Conservation (phyloP, 1,140 invertebrate species). For the Neuroterus valhalla region DNA sequence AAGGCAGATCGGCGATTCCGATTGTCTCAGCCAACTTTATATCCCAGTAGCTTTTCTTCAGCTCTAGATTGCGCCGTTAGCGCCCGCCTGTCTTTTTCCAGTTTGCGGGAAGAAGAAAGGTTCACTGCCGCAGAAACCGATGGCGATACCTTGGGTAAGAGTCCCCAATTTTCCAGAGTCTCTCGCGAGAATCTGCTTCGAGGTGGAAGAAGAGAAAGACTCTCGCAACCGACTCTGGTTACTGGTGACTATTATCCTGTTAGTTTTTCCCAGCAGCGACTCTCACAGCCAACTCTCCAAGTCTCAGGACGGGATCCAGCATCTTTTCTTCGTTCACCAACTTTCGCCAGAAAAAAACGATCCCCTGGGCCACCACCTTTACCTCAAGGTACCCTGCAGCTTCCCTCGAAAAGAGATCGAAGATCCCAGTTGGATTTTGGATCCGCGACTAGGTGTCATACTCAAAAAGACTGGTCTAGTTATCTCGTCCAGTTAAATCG, state of each 20-base stretch:
- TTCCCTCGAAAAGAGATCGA: slow-evolving; percentile 61
- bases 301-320: slow-evolving; percentile 55
- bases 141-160: slow-evolving; percentile 22
- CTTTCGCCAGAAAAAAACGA: slow-evolving; percentile 46
- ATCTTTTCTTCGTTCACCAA: slow-evolving; percentile 49
- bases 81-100: slow-evolving; percentile 62
- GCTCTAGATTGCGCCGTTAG: slow-evolving; percentile 54
- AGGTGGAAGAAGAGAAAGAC: slow-evolving; percentile 60
- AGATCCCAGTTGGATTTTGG: slow-evolving; percentile 68
- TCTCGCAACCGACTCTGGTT: slow-evolving; percentile 68
- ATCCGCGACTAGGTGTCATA: slow-evolving; percentile 49
- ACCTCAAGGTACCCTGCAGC: slow-evolving; percentile 36
- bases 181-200: background rate
- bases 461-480: slow-evolving; percentile 30
- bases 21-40: slow-evolving; percentile 69
- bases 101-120: slow-evolving; percentile 62
- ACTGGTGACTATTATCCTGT: slow-evolving; percentile 66
- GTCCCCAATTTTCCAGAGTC: background rate
- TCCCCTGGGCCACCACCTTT: slow-evolving; percentile 18
- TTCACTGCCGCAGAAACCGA: slow-evolving; percentile 25
- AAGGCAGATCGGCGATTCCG: slow-evolving; percentile 63
- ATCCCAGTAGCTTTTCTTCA: slow-evolving; percentile 56
- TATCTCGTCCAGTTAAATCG: slow-evolving; percentile 62
- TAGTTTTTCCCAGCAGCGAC: slow-evolving; percentile 60
- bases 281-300: slow-evolving; percentile 63